These are phyloP conservation scores for Harlomillsia oculata DNA, from an alignment of 1,140 invertebrate genomes.

Conservation along the genomic window DNA sequence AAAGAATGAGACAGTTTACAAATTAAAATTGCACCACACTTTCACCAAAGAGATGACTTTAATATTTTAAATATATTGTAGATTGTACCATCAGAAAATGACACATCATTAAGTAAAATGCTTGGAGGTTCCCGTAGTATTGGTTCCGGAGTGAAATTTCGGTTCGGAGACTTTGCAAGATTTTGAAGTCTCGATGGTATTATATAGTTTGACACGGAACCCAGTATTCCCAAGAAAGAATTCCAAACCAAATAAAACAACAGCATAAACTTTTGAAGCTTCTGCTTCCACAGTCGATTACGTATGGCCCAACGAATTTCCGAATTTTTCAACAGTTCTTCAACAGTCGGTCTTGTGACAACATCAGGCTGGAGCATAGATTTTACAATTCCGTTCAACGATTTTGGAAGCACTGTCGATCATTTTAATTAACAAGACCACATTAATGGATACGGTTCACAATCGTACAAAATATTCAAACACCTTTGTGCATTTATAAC, in stretches of 20 bases:
- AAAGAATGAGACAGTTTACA: conserved; percentile 6
- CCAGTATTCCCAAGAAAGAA: too few relatives aligned
- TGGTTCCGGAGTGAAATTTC: conserved; percentile 6
- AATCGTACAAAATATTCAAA: background rate
- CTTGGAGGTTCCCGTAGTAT: conserved; percentile 9
- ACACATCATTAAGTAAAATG: conserved; percentile 28
- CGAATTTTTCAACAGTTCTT: conserved; percentile 16
- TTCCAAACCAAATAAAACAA: too few relatives aligned
- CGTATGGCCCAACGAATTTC: conserved; percentile 7
- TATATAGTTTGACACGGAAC: too few relatives aligned
- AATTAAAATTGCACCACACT: too few relatives aligned
- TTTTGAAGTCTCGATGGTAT: too few relatives aligned
- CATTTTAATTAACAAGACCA: background rate
- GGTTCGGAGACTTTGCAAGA: too few relatives aligned
- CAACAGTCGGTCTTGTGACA: conserved; percentile 21
- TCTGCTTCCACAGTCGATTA: conserved; percentile 16
- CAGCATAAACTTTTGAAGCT: too few relatives aligned
- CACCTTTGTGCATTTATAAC: too few relatives aligned
- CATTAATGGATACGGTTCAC: background rate
- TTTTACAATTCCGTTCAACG: conserved; percentile 16
- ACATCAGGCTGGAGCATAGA: conserved; percentile 30
- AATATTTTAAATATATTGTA: too few relatives aligned
- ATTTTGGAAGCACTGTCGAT: conserved; percentile 26
- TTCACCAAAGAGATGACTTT: too few relatives aligned
- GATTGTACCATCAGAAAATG: conserved; percentile 35